Conservation (phyloP, 2,113 vertebrate species). For the Myiagra hebetior region DNA sequence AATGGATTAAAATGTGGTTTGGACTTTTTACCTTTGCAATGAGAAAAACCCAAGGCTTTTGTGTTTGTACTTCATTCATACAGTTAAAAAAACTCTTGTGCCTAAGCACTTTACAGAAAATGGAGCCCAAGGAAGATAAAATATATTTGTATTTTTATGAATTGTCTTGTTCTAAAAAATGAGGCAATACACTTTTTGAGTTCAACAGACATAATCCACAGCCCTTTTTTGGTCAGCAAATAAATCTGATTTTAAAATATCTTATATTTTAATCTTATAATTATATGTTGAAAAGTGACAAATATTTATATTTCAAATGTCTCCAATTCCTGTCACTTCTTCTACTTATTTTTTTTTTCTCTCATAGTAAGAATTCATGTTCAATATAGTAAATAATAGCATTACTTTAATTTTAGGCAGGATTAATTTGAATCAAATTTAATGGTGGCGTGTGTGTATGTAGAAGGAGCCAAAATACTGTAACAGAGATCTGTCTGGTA, state of each 20-base stretch:
- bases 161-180: background rate
- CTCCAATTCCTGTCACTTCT: background rate
- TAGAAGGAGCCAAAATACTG: background rate
- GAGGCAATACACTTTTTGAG: background rate
- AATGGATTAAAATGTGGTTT: constrained; percentile 25
- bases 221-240: background rate
- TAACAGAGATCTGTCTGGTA: background rate
- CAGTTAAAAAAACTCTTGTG: background rate
- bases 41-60: background rate
- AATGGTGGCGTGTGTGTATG: background rate
- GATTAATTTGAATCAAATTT: background rate
- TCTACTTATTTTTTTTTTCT: background rate
- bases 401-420: background rate
- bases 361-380: background rate
- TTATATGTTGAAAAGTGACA: background rate
- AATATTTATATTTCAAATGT: background rate
- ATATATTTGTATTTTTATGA: background rate
- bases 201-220: background rate
- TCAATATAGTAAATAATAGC: background rate
- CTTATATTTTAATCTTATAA: background rate
- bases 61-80: background rate
- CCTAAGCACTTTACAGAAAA: background rate
- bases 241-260: background rate
- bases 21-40: constrained; percentile 21
- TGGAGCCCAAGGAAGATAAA: background rate